Percentiles rank a stretch among this genome's conserved stretches.
phyloP scores from a whole-genome alignment of 2,113 vertebrate species.

The Perca fluviatilis region DNA sequence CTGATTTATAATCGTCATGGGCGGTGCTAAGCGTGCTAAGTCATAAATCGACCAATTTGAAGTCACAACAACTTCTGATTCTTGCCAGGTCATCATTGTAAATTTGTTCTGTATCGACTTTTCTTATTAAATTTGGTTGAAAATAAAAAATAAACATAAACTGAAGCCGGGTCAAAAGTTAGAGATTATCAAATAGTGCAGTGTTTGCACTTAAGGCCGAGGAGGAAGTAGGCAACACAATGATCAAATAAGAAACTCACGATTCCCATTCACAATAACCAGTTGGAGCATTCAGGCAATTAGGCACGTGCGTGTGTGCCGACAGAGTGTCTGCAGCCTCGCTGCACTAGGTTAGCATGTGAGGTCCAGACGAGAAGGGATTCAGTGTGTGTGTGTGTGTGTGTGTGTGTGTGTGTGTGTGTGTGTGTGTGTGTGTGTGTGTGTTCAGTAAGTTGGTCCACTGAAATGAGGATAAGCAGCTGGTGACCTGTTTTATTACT shows the following conservation, averaged over 20 bases:
- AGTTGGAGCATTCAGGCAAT: constrained; percentile 23
- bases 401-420: constrained; percentile 32
- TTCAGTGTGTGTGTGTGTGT: constrained; percentile 40
- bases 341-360: constrained; percentile 20
- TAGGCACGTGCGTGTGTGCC: constrained; percentile 1
- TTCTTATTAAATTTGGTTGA: background rate
- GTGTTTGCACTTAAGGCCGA: background rate
- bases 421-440: constrained; percentile 26
- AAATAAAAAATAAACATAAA: constrained; percentile 25
- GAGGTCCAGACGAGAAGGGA: constrained; percentile 16
- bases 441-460: constrained; percentile 20
- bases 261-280: constrained; percentile 38
- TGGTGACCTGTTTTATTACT: constrained; percentile 66
- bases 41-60: background rate
- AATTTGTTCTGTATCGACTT: background rate
- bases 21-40: too few relatives aligned
- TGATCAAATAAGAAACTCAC: constrained; percentile 32
- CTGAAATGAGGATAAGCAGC: constrained; percentile 50
- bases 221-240: constrained; percentile 32
- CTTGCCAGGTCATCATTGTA: background rate
- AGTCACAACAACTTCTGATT: background rate
- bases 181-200: constrained; percentile 2
- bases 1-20: too few relatives aligned
- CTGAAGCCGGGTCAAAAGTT: constrained; percentile 1
- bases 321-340: background rate